These are phyloP conservation scores for Micromussa lordhowensis DNA, from an alignment of 92 coral and sea anemone species.

Conservation along the genomic window DNA sequence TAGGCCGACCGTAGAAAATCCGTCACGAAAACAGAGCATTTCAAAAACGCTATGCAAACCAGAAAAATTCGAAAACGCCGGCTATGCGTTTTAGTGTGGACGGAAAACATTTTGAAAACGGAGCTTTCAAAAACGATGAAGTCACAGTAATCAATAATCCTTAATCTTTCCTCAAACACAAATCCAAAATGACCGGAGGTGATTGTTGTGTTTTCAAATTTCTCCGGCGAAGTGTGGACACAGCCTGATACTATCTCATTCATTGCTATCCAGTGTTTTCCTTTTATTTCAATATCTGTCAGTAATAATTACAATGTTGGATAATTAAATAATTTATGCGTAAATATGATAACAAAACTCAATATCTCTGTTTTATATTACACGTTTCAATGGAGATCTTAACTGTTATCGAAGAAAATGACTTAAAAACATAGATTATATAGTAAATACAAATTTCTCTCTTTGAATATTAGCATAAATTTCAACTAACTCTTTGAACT, in stretches of 20 bases:
- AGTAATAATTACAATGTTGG: background rate
- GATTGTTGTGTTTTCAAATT: too few species aligned
- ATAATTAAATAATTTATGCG: background rate
- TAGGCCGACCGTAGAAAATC: too few species aligned
- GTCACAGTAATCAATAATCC: too few species aligned
- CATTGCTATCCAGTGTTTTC: background rate
- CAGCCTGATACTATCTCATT: background rate
- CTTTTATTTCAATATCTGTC: background rate
- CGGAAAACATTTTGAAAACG: too few species aligned
- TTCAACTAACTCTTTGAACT: background rate
- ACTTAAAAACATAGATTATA: background rate
- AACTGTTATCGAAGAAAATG: background rate
- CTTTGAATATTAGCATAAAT: background rate
- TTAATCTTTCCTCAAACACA: too few species aligned
- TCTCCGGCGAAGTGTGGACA: too few species aligned
- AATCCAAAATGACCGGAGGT: too few species aligned
- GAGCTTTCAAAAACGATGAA: too few species aligned
- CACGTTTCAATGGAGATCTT: background rate
- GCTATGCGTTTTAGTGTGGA: too few species aligned
- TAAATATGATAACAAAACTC: background rate
- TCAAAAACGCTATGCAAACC: too few species aligned
- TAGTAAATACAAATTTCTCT: background rate
- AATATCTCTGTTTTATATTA: background rate
- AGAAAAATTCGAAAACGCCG: too few species aligned
- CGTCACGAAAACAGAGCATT: too few species aligned